Evolutionary conservation across 1,140 invertebrate genomes (phyloP).

Genomic region (Harlomillsia oculata): DNA sequence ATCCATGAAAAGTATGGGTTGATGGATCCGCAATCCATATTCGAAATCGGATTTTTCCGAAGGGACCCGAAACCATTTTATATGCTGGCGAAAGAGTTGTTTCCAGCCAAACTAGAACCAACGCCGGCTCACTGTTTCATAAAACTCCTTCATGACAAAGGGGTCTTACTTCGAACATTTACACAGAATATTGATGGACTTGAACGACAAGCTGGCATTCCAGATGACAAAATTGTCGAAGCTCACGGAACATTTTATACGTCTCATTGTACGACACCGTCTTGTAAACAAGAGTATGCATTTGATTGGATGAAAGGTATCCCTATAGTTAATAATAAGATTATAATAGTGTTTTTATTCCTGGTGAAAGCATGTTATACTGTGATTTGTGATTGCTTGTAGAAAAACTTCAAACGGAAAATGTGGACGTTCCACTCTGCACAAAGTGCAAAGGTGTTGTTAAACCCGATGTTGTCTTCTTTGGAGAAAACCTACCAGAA

Average conservation of each 20-base stretch:
- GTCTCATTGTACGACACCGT: slow-evolving; percentile 63
- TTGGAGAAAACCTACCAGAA: slow-evolving; percentile 71
- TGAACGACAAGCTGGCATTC: slow-evolving; percentile 76
- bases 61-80: slow-evolving; percentile 79
- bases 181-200: slow-evolving; percentile 87
- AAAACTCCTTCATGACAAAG: slow-evolving; percentile 66
- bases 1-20: slow-evolving; percentile 76
- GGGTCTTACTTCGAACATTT: slow-evolving; percentile 67
- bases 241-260: slow-evolving; percentile 88
- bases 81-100: slow-evolving; percentile 71
- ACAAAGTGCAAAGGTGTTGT: slow-evolving; percentile 61
- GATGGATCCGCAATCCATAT: slow-evolving; percentile 89
- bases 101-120: slow-evolving; percentile 69
- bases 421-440: slow-evolving; percentile 67
- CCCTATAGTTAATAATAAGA: slow-evolving; percentile 3
- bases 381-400: too few species aligned
- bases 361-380: too few species aligned
- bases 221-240: slow-evolving; percentile 75
- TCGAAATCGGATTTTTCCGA: slow-evolving; percentile 75
- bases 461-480: slow-evolving; percentile 91
- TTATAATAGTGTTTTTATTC: slow-evolving; percentile 9
- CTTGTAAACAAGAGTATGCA: slow-evolving; percentile 60
- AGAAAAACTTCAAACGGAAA: slow-evolving; percentile 64
- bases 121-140: slow-evolving; percentile 78
- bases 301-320: slow-evolving; percentile 73